A percentile compares a stretch with the other conserved stretches of the same genome.
These are phyloP conservation scores for Temnothorax rugatulus DNA, from an alignment of 2,888 invertebrate genomes.

Conservation along the genomic window DNA sequence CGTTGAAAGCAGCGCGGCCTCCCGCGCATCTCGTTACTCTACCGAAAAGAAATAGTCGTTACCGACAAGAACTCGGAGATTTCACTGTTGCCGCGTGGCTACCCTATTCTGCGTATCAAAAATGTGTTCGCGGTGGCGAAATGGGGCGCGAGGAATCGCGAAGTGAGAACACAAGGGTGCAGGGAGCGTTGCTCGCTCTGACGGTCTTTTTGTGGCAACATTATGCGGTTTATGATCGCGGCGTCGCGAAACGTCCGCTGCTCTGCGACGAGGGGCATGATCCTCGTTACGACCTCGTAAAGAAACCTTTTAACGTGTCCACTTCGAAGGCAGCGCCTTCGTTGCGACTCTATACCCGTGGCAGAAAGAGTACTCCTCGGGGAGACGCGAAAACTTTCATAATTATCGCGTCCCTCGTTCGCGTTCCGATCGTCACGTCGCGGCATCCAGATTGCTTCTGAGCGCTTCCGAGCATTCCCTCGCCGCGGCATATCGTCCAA, in stretches of 20 bases:
- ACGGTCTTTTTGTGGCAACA: constrained; percentile 71
- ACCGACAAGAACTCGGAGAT: constrained; percentile 54
- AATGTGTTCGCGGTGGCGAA: constrained; percentile 65
- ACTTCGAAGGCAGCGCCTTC: constrained; percentile 59
- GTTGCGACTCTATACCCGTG: constrained; percentile 26
- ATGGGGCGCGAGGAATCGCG: constrained; percentile 34
- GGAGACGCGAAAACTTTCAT: constrained; percentile 31
- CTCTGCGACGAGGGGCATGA: constrained; percentile 74
- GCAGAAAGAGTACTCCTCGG: not conserved
- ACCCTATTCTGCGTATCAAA: constrained; percentile 66
- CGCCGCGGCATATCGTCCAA: constrained; percentile 54
- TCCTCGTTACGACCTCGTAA: constrained; percentile 82
- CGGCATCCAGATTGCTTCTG: not conserved
- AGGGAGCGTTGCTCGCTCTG: constrained; percentile 58
- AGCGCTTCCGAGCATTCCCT: constrained; percentile 77
- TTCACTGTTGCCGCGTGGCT: constrained; percentile 54
- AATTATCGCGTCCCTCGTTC: constrained; percentile 11
- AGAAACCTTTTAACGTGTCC: constrained; percentile 82
- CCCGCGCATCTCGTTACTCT: constrained; percentile 51
- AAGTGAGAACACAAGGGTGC: not conserved
- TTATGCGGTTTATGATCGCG: constrained; percentile 80
- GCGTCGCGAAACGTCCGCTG: constrained; percentile 70
- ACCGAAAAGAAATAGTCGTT: constrained; percentile 55
- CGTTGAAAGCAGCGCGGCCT: constrained; percentile 47
- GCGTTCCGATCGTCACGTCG: not conserved